Percentiles rank a stretch among this genome's conserved stretches.
Evolutionary conservation across 2,113 vertebrate species (phyloP).

Genomic region (Pachycephala philippinensis): DNA sequence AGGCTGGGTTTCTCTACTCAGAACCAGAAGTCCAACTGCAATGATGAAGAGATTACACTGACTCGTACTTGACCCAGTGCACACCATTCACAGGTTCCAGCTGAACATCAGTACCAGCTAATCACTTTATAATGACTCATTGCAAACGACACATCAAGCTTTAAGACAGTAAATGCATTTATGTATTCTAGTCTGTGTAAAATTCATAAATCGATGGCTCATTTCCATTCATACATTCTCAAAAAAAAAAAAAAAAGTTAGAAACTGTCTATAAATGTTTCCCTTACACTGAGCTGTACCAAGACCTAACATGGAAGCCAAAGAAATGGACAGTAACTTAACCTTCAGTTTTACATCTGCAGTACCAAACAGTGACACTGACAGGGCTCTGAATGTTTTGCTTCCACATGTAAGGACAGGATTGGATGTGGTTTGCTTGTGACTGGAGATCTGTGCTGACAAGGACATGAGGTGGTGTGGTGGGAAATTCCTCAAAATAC

Average conservation of each 20-base stretch:
- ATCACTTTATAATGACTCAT: background rate
- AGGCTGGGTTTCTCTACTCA: background rate
- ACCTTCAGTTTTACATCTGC: background rate
- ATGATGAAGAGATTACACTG: background rate
- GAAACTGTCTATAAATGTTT: background rate
- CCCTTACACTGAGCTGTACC: background rate
- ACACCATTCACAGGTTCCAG: background rate
- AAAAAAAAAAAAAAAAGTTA: background rate
- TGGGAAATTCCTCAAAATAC: background rate
- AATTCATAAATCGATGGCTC: background rate
- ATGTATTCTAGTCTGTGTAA: background rate
- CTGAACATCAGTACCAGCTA: background rate
- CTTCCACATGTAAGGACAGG: background rate
- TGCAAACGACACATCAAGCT: background rate
- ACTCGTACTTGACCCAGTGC: background rate
- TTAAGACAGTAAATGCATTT: background rate
- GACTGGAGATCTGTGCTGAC: background rate
- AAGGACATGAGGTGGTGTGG: background rate
- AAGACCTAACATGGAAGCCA: background rate
- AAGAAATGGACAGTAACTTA: background rate
- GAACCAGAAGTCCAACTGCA: background rate
- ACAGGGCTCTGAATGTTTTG: fast-evolving
- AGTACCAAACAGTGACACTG: background rate
- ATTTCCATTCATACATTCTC: background rate
- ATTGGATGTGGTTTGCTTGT: background rate